Percentiles rank a stretch among this genome's conserved stretches.
Conservation (phyloP, 2,797 vertebrate genomes). For the Chrysolophus pictus region DNA sequence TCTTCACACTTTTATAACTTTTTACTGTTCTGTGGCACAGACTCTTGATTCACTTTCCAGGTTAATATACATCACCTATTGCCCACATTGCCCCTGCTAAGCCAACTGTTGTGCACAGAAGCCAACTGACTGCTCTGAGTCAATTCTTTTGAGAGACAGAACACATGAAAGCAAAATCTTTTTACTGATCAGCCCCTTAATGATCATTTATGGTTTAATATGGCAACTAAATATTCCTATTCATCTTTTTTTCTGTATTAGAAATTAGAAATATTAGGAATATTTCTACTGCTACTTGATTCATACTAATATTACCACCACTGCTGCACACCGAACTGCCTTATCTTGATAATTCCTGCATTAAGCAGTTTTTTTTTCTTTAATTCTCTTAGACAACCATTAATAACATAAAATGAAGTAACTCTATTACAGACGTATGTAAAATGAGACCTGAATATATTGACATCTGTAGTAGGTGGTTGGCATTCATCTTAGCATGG, state of each 20-base stretch:
- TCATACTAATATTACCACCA: background rate
- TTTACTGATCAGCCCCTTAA: background rate
- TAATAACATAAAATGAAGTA: background rate
- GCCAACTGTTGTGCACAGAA: conserved; percentile 39
- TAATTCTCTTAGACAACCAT: background rate
- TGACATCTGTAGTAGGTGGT: background rate
- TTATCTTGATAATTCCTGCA: background rate
- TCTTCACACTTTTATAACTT: conserved; percentile 48
- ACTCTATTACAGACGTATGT: background rate
- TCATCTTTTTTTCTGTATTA: background rate
- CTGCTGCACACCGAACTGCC: background rate
- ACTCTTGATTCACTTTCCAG: conserved; percentile 50
- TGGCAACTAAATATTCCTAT: background rate
- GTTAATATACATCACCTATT: conserved; percentile 58
- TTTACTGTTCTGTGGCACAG: conserved; percentile 1
- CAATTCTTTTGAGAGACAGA: conserved; percentile 14
- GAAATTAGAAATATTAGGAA: background rate
- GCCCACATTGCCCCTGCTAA: conserved; percentile 7
- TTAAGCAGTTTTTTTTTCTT: fast-evolving
- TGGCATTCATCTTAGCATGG: background rate
- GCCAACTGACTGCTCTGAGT: conserved; percentile 22
- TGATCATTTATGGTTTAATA: background rate
- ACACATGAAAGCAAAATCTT: background rate
- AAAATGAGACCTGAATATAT: background rate
- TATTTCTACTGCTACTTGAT: background rate